These are phyloP conservation scores for Xestia c-nigrum DNA, from an alignment of 2,888 invertebrate species.

Conservation along the genomic window DNA sequence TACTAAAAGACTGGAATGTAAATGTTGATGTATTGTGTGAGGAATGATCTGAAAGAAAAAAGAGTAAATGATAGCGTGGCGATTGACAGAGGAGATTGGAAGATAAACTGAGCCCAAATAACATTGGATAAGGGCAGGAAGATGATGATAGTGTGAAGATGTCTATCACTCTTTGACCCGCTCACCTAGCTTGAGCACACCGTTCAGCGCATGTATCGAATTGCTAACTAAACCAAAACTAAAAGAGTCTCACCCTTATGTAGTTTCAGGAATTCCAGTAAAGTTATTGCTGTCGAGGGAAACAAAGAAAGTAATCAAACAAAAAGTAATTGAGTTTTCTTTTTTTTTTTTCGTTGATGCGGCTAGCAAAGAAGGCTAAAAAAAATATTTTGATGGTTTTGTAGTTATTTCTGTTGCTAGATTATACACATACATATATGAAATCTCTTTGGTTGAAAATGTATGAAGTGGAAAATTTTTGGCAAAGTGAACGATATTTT, in stretches of 20 bases:
- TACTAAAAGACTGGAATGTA: no score
- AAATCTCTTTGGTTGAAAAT: conserved; percentile 10
- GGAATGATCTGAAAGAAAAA: no score
- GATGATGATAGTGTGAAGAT: not conserved
- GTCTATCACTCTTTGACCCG: not conserved
- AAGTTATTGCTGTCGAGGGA: not conserved
- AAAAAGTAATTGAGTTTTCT: not conserved
- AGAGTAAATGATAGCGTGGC: no score
- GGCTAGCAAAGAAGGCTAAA: conserved; percentile 6
- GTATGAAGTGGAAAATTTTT: conserved; percentile 10
- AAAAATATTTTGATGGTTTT: not conserved
- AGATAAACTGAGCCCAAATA: no score
- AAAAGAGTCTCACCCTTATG: not conserved
- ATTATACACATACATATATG: not conserved
- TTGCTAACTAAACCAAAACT: not conserved
- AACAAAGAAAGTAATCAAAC: not conserved
- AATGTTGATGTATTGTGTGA: no score
- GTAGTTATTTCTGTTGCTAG: not conserved
- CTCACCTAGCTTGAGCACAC: not conserved
- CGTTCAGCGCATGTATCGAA: not conserved
- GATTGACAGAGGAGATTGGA: no score
- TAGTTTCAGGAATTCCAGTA: not conserved
- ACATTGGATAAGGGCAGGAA: no score
- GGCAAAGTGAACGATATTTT: conserved; percentile 7
- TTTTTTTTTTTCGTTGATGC: not conserved